These are phyloP conservation scores for Heteromurus nitidus DNA, from an alignment of 2,888 invertebrate species.

Conservation along the genomic window DNA sequence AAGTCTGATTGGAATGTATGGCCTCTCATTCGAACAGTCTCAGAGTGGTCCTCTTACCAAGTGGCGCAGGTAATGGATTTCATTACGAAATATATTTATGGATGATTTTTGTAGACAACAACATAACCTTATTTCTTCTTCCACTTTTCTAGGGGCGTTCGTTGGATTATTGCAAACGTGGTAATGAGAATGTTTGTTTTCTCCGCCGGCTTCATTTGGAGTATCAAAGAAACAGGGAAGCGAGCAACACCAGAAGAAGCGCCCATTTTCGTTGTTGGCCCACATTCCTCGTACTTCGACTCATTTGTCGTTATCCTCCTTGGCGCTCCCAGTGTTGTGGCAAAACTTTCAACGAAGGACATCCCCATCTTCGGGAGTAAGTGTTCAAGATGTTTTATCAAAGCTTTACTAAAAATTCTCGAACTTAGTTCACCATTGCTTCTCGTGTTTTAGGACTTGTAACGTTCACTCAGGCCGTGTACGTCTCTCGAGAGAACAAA, in stretches of 20 bases:
- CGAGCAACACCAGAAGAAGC: conserved; percentile 86
- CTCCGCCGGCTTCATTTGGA: conserved; percentile 87
- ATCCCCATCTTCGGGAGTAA: conserved; percentile 94
- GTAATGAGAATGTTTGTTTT: conserved; percentile 86
- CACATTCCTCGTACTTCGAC: conserved; percentile 94
- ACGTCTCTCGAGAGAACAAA: conserved; percentile 95
- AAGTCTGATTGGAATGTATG: conserved; percentile 88
- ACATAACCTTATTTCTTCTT: background rate
- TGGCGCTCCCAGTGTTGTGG: conserved; percentile 88
- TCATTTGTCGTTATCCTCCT: conserved; percentile 67
- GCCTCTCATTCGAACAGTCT: conserved; percentile 87
- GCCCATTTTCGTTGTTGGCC: conserved; percentile 83
- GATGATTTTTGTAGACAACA: background rate
- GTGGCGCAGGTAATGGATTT: conserved; percentile 86
- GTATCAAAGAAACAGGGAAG: conserved; percentile 83
- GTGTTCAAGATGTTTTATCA: conserved; percentile 74
- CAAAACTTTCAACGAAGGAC: conserved; percentile 88
- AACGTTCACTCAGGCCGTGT: conserved; percentile 95
- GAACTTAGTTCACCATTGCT: too few relatives aligned
- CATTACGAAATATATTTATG: background rate
- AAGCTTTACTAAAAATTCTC: background rate
- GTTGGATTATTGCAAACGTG: conserved; percentile 63
- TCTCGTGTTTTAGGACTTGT: conserved; percentile 83
- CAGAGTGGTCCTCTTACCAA: conserved; percentile 86
- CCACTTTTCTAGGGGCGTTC: conserved; percentile 45